A percentile compares a stretch with the other conserved stretches of the same genome.
Evolutionary conservation across 1,140 invertebrate species (phyloP).

Genomic region (Spodoptera litura): DNA sequence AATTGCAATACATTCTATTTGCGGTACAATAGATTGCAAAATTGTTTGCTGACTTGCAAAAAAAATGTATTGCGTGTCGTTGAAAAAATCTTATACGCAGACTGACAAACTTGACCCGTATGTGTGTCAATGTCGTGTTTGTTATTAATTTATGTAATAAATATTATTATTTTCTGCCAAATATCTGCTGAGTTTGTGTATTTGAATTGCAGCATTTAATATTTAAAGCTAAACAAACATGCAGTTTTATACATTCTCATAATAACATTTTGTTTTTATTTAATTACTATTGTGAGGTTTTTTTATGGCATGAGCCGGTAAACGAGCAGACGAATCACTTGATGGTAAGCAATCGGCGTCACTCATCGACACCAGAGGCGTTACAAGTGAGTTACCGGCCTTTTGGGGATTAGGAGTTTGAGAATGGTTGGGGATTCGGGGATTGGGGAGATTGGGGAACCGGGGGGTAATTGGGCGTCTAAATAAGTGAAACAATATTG

Average conservation of each 20-base stretch:
- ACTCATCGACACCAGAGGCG: too few relatives aligned
- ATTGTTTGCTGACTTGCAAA: constrained; percentile 3
- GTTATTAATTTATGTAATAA: constrained; percentile 29
- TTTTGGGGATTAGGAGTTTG: too few relatives aligned
- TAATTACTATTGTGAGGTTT: too few relatives aligned
- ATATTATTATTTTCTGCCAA: background rate
- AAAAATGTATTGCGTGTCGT: background rate
- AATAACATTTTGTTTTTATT: background rate
- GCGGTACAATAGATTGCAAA: background rate
- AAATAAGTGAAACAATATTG: too few relatives aligned
- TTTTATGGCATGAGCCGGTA: too few relatives aligned
- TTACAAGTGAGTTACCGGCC: too few relatives aligned
- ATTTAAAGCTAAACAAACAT: background rate
- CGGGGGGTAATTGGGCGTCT: too few relatives aligned
- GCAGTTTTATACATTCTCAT: background rate
- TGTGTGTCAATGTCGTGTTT: constrained; percentile 40
- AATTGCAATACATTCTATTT: too few relatives aligned
- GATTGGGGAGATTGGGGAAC: too few relatives aligned
- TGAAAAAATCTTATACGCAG: background rate
- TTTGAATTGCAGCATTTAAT: constrained; percentile 14
- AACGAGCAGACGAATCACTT: too few relatives aligned
- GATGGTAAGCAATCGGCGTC: too few relatives aligned
- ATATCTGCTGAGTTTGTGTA: background rate
- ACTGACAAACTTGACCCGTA: constrained; percentile 41
- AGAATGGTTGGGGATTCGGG: too few relatives aligned